Conservation (phyloP, 2,888 invertebrate species). For the Macrophya annulata region DNA sequence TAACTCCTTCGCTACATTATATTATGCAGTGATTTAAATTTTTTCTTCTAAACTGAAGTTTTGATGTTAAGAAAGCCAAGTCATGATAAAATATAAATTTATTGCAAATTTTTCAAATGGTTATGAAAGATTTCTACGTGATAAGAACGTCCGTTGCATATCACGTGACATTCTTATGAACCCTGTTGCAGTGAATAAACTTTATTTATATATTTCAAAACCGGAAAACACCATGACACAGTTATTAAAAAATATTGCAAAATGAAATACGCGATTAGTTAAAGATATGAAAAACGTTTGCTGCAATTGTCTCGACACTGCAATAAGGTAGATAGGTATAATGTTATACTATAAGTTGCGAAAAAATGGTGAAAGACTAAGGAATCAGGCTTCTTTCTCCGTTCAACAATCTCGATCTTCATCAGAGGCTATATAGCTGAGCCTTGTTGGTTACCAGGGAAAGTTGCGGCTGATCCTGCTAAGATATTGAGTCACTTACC, state of each 20-base stretch:
- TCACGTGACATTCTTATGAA: constrained; percentile 9
- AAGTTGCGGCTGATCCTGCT: constrained; percentile 40
- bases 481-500: constrained; percentile 40
- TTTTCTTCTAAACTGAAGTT: too few species aligned
- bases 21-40: background rate
- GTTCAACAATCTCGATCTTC: constrained; percentile 35
- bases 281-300: constrained; percentile 3
- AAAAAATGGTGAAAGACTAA: constrained; percentile 32
- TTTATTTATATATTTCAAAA: constrained; percentile 23
- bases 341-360: constrained; percentile 32
- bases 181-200: background rate
- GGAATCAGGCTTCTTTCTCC: constrained; percentile 26
- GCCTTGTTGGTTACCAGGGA: constrained; percentile 31
- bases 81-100: too few species aligned
- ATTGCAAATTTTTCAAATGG: background rate
- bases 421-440: background rate
- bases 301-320: background rate
- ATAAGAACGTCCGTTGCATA: background rate
- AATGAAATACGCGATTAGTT: constrained; percentile 31
- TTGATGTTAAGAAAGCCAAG: too few species aligned
- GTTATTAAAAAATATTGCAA: constrained; percentile 36
- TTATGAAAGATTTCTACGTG: too few species aligned
- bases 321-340: too few species aligned
- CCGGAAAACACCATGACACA: constrained; percentile 52
- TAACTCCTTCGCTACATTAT: background rate